Base-by-base conservation (phyloP, 2,888 invertebrate genomes). In the Agrochola macilenta region DNA sequence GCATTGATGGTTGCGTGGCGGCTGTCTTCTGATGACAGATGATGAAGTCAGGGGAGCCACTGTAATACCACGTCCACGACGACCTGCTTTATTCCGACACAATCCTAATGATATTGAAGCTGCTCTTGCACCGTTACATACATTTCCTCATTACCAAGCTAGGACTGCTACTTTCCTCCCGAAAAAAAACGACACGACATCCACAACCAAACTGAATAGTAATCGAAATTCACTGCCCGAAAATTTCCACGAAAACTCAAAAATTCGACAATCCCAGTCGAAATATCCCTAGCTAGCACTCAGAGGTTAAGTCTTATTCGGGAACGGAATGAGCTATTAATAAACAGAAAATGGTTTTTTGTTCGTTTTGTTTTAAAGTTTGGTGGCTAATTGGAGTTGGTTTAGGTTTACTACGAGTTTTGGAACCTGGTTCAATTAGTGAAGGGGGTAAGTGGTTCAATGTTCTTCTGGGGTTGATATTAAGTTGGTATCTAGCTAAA, bases 341-440 rank as follows among this genome's bases (percentile, higher is more conserved):
- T 90, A 88, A 88, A 89, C 81, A 63, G 76, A 83, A 84, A 76
- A 76, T 83, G 70, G 77, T 79, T 85, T 87, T 88, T 87, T 86
- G 83, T 80, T 57, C 72, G 77, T 90, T 87, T 87, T 89, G 87
- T 87, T 89, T 87, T 87, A 71, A 89, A 90, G 78, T 91, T 90
- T 71, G 82, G 76, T 85, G 26, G 84, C 84, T 91, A 91, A 91
- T 92, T 91, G 91, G 91, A 88, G 84, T 87, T 88, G 54, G 78
- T 78, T 58, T 75, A 77, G 74, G 66, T 83, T 83, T 84, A 82
- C 76, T 84, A 60, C 52, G 78, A 68, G 64, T 58, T 78, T 63
- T 60, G 72, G 71, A 80, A 69, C 73, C 68, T 26, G 66, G 68
- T 82, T 80, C 43, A 86, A 82, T 88, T 86, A 80, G 69, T 73